phyloP scores from a whole-genome alignment of 2,797 vertebrate genomes.

The Cheirogaleus major region DNA sequence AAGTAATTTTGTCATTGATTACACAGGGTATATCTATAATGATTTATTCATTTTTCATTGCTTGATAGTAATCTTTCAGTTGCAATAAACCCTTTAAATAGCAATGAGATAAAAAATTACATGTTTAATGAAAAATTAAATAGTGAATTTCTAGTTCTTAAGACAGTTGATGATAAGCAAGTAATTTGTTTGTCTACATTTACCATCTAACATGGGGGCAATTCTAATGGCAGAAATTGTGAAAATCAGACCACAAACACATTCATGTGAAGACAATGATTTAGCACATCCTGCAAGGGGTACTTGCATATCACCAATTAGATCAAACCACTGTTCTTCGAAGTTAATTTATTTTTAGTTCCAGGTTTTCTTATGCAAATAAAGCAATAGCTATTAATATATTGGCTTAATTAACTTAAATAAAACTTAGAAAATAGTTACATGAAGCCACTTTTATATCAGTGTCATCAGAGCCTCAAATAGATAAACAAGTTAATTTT shows the following conservation, averaged over 20 bases:
- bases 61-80: conserved; percentile 19
- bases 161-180: not conserved
- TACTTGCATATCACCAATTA: not conserved
- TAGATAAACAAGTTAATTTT: not conserved
- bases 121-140: conserved; percentile 39
- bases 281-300: rapidly evolving
- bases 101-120: not conserved
- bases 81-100: not conserved
- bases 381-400: not conserved
- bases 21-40: not conserved
- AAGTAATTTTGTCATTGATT: not conserved
- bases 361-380: not conserved
- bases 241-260: not conserved
- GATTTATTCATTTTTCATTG: conserved; percentile 25
- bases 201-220: not conserved
- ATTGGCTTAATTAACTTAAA: conserved; percentile 12
- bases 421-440: not conserved
- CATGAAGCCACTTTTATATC: not conserved
- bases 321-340: not conserved
- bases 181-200: not conserved
- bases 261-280: not conserved
- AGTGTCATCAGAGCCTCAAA: not conserved
- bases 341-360: conserved; percentile 31
- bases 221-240: not conserved
- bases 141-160: not conserved